A percentile compares a stretch with the other conserved stretches of the same genome.
phyloP scores from a whole-genome alignment of 2,888 invertebrate genomes.

The Pasiphila rectangulata region DNA sequence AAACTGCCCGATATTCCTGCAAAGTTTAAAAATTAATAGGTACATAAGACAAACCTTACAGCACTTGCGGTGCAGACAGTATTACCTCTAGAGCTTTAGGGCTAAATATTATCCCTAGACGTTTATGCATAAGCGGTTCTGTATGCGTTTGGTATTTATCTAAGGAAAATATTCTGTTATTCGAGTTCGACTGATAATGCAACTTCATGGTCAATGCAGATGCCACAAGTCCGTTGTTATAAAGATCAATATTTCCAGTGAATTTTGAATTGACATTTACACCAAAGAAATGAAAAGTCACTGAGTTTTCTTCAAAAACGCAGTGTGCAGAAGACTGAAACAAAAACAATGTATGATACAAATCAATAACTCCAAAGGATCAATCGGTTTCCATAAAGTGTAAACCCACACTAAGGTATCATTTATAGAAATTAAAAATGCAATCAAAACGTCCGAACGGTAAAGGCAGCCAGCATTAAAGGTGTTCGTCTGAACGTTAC shows the following conservation, averaged over 20 bases:
- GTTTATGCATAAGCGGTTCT: constrained; percentile 67
- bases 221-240: constrained; percentile 71
- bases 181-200: constrained; percentile 60
- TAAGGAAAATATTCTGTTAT: constrained; percentile 58
- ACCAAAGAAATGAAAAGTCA: constrained; percentile 66
- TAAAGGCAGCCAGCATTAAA: no score
- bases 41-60: no score
- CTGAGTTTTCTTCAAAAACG: constrained; percentile 69
- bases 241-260: constrained; percentile 59
- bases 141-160: constrained; percentile 68
- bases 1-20: constrained; percentile 69
- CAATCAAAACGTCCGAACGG: no score
- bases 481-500: no score
- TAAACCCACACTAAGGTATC: no score
- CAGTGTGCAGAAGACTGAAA: constrained; percentile 69
- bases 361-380: no score
- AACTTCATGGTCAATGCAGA: constrained; percentile 62
- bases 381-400: no score
- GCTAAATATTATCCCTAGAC: constrained; percentile 62
- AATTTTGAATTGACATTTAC: constrained; percentile 61
- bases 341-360: no score
- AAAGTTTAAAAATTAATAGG: constrained; percentile 24
- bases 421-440: no score
- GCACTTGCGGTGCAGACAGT: no score
- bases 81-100: constrained; percentile 65